phyloP scores from a whole-genome alignment of 2,888 invertebrate species.

The Eristalis pertinax region DNA sequence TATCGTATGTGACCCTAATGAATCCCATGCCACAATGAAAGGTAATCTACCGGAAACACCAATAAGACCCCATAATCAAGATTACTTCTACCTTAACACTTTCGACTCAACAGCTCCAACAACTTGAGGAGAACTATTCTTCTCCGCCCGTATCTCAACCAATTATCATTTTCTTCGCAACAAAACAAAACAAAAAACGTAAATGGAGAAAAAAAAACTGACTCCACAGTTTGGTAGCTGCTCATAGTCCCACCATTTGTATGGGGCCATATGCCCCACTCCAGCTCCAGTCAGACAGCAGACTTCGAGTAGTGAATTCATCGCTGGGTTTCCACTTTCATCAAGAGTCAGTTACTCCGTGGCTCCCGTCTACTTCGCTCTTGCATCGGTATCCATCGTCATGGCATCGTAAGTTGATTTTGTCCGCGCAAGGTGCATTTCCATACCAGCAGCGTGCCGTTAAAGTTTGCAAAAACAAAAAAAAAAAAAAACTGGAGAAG shows the following conservation, averaged over 20 bases:
- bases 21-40: slow-evolving; percentile 49
- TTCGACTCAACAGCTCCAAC: neutral
- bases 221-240: slow-evolving; percentile 38
- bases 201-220: slow-evolving; percentile 26
- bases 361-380: slow-evolving; percentile 66
- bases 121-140: slow-evolving; percentile 38
- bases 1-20: slow-evolving; percentile 45
- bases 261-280: slow-evolving; percentile 49
- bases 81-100: neutral
- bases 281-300: neutral
- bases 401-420: slow-evolving; percentile 43
- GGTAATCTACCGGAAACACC: slow-evolving; percentile 50
- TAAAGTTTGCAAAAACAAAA: slow-evolving; percentile 61
- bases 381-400: slow-evolving; percentile 38
- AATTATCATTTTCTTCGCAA: slow-evolving; percentile 47
- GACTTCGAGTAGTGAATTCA: slow-evolving; percentile 54
- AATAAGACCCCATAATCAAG: neutral
- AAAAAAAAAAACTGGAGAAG: slow-evolving; percentile 1
- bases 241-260: slow-evolving; percentile 21
- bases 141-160: neutral
- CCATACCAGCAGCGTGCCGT: slow-evolving; percentile 10
- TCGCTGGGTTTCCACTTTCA: slow-evolving; percentile 68
- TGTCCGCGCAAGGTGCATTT: slow-evolving; percentile 59
- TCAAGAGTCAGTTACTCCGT: slow-evolving; percentile 66
- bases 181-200: slow-evolving; percentile 30